phyloP scores from a whole-genome alignment of 2,797 vertebrate species.

The Staurois parvus region DNA sequence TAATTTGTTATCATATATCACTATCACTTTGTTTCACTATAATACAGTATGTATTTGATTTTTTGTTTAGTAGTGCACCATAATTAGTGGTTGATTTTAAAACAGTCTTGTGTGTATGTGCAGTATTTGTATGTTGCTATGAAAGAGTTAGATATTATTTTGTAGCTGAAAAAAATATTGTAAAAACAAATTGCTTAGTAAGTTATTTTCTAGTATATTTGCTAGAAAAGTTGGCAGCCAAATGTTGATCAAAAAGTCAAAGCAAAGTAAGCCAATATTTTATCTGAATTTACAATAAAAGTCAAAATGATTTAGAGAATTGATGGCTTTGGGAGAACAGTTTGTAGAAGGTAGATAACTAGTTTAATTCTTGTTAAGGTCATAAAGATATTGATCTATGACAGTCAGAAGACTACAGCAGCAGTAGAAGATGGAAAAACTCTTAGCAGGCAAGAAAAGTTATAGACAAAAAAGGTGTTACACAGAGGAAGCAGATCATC shows the following conservation, averaged over 20 bases:
- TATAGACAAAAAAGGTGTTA: constrained; percentile 24
- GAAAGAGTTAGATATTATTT: constrained; percentile 22
- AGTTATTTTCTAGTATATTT: constrained; percentile 48
- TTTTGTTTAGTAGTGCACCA: too few relatives aligned
- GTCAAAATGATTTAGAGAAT: constrained; percentile 61
- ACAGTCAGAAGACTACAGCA: constrained; percentile 49
- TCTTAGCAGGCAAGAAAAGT: constrained; percentile 47
- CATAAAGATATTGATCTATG: constrained; percentile 63
- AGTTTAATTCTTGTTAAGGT: constrained; percentile 62
- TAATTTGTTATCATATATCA: too few relatives aligned
- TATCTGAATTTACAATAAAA: constrained; percentile 61
- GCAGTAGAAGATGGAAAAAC: constrained; percentile 40
- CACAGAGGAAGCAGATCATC: background rate
- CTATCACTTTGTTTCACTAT: too few relatives aligned
- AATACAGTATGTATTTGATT: too few relatives aligned
- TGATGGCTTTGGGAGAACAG: constrained; percentile 58
- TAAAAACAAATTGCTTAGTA: constrained; percentile 10
- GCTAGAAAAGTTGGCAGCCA: constrained; percentile 34
- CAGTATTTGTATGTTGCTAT: background rate
- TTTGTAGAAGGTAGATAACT: constrained; percentile 60
- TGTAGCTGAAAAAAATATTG: background rate
- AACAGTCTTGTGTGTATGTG: background rate
- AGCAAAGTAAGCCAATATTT: constrained; percentile 60
- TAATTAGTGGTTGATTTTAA: background rate
- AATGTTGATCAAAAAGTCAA: constrained; percentile 60